These are phyloP conservation scores for Trachelus tabidus DNA, from an alignment of 2,888 invertebrate species.

Conservation along the genomic window DNA sequence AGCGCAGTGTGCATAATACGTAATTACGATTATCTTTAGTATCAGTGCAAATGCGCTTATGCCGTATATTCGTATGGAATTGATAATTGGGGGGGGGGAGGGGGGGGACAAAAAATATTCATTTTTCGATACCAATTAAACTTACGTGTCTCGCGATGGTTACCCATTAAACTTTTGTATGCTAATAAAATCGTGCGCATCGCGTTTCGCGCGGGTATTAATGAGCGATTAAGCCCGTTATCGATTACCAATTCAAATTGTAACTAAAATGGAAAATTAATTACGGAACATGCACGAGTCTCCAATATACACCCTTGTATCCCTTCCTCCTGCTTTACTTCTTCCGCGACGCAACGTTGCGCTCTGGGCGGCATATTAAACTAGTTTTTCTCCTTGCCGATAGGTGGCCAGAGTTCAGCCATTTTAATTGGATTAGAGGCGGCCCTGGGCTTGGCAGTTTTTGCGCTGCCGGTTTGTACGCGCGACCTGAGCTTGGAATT, in stretches of 20 bases:
- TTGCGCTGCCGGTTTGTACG: background rate
- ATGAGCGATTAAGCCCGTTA: background rate
- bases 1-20: background rate
- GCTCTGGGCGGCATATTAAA: conserved; percentile 20
- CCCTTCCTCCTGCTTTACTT: background rate
- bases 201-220: background rate
- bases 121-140: background rate
- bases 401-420: conserved; percentile 6
- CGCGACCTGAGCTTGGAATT: background rate
- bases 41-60: background rate
- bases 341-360: conserved; percentile 5
- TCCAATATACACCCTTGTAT: background rate
- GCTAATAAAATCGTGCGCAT: background rate
- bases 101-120: background rate
- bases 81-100: no score
- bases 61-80: background rate
- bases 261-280: background rate
- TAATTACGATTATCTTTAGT: background rate
- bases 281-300: background rate
- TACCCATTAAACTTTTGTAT: background rate
- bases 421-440: conserved; percentile 22
- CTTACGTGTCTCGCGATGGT: background rate
- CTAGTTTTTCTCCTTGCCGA: conserved; percentile 19
- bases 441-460: conserved; percentile 14
- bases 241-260: background rate